Conservation (phyloP, 2,888 invertebrate genomes). For the Rhyacophila evoluta region DNA sequence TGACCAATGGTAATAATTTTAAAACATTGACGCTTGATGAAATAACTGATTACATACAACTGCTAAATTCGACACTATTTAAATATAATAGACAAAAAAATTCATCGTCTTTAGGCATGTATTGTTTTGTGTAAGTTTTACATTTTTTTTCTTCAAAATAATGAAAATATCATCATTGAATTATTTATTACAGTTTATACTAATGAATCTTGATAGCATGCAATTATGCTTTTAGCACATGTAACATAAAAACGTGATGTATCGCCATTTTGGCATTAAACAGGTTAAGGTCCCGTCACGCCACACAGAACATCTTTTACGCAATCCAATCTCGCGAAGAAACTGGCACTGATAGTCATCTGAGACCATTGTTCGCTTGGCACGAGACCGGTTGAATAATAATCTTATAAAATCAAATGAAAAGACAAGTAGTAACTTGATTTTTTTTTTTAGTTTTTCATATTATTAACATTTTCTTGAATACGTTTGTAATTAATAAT, state of each 20-base stretch:
- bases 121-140: too few species aligned
- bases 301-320: not conserved
- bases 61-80: too few species aligned
- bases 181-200: too few species aligned
- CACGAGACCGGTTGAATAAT: not conserved
- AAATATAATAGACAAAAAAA: too few species aligned
- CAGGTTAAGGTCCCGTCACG: not conserved
- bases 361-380: not conserved
- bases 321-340: not conserved
- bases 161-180: too few species aligned
- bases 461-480: too few species aligned
- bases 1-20: too few species aligned
- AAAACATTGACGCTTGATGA: too few species aligned
- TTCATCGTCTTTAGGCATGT: too few species aligned
- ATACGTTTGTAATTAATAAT: too few species aligned
- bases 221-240: not conserved
- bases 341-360: not conserved
- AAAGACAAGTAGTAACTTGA: not conserved
- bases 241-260: not conserved
- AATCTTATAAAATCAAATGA: not conserved
- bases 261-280: not conserved
- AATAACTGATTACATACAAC: too few species aligned
- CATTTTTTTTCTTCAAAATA: too few species aligned
- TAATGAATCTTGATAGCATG: not conserved
- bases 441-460: not conserved